Evolutionary conservation across 2,113 vertebrate species (phyloP).

Genomic region (Toxostoma redivivum): DNA sequence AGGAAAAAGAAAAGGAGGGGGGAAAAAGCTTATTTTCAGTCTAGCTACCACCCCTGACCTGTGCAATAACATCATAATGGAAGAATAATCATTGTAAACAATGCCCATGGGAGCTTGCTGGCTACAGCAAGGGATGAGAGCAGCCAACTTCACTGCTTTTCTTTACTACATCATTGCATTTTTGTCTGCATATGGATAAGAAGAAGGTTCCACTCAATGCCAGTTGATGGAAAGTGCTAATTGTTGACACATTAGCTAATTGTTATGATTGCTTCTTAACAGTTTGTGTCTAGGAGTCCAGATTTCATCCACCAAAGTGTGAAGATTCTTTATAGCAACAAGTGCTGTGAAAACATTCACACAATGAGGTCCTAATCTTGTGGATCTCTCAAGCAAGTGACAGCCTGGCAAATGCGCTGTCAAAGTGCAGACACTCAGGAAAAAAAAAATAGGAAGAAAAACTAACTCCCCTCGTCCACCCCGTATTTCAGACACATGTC

Average conservation of each 20-base stretch:
- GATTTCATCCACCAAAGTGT: conserved; percentile 80
- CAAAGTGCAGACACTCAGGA: conserved; percentile 73
- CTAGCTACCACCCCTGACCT: conserved; percentile 65
- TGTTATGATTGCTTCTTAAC: conserved; percentile 85
- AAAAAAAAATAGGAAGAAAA: conserved; percentile 54
- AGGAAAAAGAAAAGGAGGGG: neutral
- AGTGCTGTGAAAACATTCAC: conserved; percentile 79
- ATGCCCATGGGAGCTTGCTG: conserved; percentile 72
- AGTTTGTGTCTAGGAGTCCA: conserved; percentile 76
- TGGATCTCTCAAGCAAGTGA: conserved; percentile 72
- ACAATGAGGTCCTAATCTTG: conserved; percentile 79
- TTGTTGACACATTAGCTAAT: conserved; percentile 86
- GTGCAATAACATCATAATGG: conserved; percentile 81
- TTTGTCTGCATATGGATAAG: conserved; percentile 82
- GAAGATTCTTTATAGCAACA: conserved; percentile 81
- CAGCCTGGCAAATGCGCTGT: conserved; percentile 71
- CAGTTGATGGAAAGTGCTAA: conserved; percentile 78
- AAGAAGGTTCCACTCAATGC: conserved; percentile 76
- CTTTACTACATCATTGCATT: conserved; percentile 82
- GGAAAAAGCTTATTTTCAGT: conserved; percentile 69
- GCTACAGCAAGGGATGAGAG: conserved; percentile 53
- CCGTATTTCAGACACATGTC: conserved; percentile 79
- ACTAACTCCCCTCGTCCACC: conserved; percentile 66
- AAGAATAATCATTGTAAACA: conserved; percentile 82
- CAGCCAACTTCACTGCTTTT: conserved; percentile 78